A percentile compares a stretch with the other conserved stretches of the same genome.
phyloP scores from a whole-genome alignment of 2,797 vertebrate genomes.

The Glossophaga mutica region DNA sequence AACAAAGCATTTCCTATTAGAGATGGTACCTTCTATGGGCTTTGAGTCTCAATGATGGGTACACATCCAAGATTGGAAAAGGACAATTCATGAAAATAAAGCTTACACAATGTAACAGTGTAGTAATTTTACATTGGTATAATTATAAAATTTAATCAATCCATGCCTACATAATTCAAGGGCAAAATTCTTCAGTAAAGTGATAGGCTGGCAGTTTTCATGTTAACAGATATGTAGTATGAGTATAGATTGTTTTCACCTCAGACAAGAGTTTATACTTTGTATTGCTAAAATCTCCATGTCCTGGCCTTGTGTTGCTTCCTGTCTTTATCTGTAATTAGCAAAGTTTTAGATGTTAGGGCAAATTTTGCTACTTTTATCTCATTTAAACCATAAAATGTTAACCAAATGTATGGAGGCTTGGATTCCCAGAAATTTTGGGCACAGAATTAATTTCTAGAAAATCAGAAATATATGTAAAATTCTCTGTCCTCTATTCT shows the following conservation, averaged over 20 bases:
- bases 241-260: not conserved
- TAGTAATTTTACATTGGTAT: not conserved
- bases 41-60: not conserved
- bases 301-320: not conserved
- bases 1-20: not conserved
- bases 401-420: not conserved
- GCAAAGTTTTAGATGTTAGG: not conserved
- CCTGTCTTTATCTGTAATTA: not conserved
- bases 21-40: not conserved
- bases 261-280: not conserved
- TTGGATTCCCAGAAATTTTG: not conserved
- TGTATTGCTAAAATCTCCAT: not conserved
- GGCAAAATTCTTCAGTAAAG: not conserved
- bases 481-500: not conserved
- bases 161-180: not conserved
- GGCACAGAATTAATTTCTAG: not conserved
- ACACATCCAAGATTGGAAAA: not conserved
- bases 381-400: not conserved
- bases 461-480: not conserved
- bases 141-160: not conserved
- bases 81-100: not conserved
- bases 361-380: not conserved
- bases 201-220: not conserved
- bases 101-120: not conserved
- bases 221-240: not conserved